A percentile compares a stretch with the other conserved stretches of the same genome.
These are phyloP conservation scores for Calliopum simillimum DNA, from an alignment of 2,888 invertebrate genomes.

Conservation along the genomic window DNA sequence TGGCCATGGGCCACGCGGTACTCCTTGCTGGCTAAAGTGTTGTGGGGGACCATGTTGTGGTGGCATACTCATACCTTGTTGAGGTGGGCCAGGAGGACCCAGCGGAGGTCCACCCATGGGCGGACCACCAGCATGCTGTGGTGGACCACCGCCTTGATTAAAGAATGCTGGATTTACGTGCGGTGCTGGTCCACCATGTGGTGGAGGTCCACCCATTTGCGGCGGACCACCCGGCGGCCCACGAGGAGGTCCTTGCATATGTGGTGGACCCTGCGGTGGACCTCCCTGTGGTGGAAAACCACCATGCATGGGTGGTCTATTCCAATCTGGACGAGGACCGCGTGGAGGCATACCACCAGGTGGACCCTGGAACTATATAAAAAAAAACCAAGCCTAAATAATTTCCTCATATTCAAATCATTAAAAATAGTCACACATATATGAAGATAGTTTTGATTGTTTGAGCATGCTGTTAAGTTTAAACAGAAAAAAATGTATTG, in stretches of 20 bases:
- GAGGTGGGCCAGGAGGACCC: constrained; percentile 69
- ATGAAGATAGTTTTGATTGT: not conserved
- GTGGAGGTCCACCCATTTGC: constrained; percentile 69
- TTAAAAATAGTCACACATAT: not conserved
- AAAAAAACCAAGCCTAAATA: constrained; percentile 12
- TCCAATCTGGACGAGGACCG: constrained; percentile 79
- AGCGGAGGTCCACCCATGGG: constrained; percentile 71
- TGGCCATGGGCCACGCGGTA: constrained; percentile 78
- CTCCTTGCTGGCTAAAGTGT: constrained; percentile 76
- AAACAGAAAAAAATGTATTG: not conserved
- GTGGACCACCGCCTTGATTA: constrained; percentile 73
- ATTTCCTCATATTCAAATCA: not conserved
- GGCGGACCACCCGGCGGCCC: constrained; percentile 75
- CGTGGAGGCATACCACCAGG: constrained; percentile 69
- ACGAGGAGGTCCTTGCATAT: constrained; percentile 75
- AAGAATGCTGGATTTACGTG: constrained; percentile 98
- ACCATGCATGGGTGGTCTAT: constrained; percentile 79
- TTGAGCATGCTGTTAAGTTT: constrained; percentile 18
- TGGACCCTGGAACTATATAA: constrained; percentile 65
- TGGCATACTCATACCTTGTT: constrained; percentile 64
- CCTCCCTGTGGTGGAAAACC: constrained; percentile 73
- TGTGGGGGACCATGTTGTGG: constrained; percentile 76
- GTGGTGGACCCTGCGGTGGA: constrained; percentile 75
- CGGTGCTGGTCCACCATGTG: constrained; percentile 81
- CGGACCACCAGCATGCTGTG: constrained; percentile 69